phyloP scores from a whole-genome alignment of 2,888 invertebrate species.

The Cephus nigrinus region DNA sequence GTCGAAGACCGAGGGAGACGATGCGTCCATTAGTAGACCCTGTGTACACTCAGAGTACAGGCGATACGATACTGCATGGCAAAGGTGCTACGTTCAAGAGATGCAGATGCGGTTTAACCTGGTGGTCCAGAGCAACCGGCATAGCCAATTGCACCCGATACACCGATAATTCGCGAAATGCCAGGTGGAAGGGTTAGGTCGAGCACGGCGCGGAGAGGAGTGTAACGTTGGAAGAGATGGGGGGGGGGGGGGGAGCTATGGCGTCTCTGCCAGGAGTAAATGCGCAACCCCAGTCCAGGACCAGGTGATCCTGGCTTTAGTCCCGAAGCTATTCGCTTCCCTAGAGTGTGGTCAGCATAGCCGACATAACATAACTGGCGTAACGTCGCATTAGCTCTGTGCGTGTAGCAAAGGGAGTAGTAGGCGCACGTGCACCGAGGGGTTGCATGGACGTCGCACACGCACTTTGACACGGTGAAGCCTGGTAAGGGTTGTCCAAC shows the following conservation, averaged over 20 bases:
- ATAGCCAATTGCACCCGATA: constrained; percentile 33
- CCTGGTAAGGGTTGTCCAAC: neutral
- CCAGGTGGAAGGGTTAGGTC: neutral
- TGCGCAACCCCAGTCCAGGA: constrained; percentile 3
- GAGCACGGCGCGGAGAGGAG: neutral
- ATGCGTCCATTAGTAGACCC: neutral
- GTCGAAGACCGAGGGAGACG: neutral
- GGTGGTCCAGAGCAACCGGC: neutral
- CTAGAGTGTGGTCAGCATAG: constrained; percentile 45
- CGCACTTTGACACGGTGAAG: neutral
- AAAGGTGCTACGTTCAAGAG: neutral
- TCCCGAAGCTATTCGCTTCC: constrained; percentile 13
- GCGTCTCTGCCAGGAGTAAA: neutral
- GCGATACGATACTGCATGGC: neutral
- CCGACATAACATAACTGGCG: constrained; percentile 49
- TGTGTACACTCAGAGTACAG: neutral
- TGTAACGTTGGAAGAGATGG: neutral
- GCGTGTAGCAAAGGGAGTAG: constrained; percentile 7
- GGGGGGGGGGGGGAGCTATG: neutral
- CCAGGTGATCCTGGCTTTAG: constrained; percentile 28
- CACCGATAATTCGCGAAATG: constrained; percentile 45
- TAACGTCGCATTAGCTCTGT: constrained; percentile 40
- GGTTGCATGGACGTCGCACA: neutral
- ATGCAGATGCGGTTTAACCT: neutral
- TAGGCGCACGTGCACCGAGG: constrained; percentile 7